phyloP scores from a whole-genome alignment of 2,113 vertebrate genomes.

The Oceanites oceanicus region DNA sequence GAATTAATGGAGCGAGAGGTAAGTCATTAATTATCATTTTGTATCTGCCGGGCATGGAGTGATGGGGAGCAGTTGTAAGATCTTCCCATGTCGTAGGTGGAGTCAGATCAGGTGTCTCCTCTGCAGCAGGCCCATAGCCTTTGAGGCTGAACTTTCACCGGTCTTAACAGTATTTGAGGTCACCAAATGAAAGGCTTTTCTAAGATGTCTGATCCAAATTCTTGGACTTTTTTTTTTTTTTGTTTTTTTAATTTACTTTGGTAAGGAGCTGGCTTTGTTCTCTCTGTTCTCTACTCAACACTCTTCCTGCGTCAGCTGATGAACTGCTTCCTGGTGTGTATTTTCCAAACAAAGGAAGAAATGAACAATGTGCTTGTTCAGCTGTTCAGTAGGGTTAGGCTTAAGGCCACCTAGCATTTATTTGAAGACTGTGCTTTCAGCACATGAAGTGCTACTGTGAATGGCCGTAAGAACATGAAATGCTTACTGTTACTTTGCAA shows the following conservation, averaged over 20 bases:
- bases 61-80: neutral
- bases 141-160: neutral
- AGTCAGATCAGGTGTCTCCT: rapidly evolving
- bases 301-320: neutral
- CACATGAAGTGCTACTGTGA: neutral
- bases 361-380: neutral
- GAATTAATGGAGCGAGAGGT: constrained; percentile 82
- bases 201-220: neutral
- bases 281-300: neutral
- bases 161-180: neutral
- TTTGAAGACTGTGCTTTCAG: neutral
- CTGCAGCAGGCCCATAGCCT: neutral
- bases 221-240: neutral
- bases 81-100: rapidly evolving
- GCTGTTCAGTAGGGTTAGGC: neutral
- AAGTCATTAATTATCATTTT: neutral
- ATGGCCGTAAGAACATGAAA: neutral
- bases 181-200: rapidly evolving
- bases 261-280: neutral
- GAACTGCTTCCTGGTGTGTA: neutral
- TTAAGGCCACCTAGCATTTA: neutral
- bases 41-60: rapidly evolving
- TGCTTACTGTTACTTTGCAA: neutral
- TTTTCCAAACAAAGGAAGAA: constrained; percentile 16
- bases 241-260: neutral